Conservation (phyloP, 2,888 invertebrate species). For the Mythimna pallens region DNA sequence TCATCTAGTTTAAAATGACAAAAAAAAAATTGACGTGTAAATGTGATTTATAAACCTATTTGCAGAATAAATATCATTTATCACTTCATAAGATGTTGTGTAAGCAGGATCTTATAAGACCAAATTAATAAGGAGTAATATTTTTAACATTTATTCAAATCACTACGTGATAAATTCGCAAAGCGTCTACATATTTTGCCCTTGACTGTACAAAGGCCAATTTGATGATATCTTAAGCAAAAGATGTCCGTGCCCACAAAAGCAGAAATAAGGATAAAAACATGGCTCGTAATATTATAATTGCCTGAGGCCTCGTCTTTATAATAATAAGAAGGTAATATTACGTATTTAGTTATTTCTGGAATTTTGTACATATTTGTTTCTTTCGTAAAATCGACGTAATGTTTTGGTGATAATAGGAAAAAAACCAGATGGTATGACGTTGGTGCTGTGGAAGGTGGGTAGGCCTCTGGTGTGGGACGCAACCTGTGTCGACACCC, state of each 20-base stretch:
- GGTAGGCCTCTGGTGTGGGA: too few relatives aligned
- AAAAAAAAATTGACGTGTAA: too few relatives aligned
- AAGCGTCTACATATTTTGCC: background rate
- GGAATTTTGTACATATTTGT: background rate
- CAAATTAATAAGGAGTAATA: background rate
- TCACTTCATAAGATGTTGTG: background rate
- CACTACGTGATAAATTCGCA: background rate
- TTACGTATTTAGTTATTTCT: conserved; percentile 7
- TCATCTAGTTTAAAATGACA: too few relatives aligned
- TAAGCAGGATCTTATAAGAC: background rate
- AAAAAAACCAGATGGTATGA: too few relatives aligned
- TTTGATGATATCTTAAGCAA: conserved; percentile 39
- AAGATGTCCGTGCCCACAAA: conserved; percentile 25
- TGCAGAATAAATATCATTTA: too few relatives aligned
- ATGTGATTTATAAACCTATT: too few relatives aligned
- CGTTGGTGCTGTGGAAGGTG: too few relatives aligned
- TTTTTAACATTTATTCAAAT: background rate
- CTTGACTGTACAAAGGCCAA: conserved; percentile 27
- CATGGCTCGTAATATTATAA: conserved; percentile 27
- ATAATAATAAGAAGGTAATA: conserved; percentile 4
- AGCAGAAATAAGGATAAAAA: conserved; percentile 35
- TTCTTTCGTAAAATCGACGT: background rate
- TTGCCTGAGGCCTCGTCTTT: conserved; percentile 21
- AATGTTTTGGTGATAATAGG: too few relatives aligned
- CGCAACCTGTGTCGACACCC: too few relatives aligned